A percentile compares a stretch with the other conserved stretches of the same genome.
phyloP scores from a whole-genome alignment of 2,113 vertebrate genomes.

The Climacteris rufus region DNA sequence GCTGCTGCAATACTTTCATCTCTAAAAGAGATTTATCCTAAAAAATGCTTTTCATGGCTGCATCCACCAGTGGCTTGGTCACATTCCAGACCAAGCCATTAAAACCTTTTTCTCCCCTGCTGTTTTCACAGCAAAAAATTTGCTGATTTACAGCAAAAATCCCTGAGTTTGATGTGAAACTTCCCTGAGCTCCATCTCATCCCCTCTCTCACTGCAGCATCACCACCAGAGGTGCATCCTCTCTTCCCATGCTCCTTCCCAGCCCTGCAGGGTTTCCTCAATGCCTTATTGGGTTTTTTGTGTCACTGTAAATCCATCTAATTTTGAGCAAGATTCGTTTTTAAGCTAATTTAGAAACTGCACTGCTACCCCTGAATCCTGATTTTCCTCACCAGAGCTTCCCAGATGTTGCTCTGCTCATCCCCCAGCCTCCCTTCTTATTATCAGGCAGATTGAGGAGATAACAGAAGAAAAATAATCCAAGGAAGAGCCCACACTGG shows the following conservation, averaged over 20 bases:
- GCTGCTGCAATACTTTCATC: no score
- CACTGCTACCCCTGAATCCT: not conserved
- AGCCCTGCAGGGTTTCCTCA: not conserved
- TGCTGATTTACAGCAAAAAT: not conserved
- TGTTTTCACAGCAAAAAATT: not conserved
- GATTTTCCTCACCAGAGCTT: not conserved
- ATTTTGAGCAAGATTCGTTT: not conserved
- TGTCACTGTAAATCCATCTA: not conserved
- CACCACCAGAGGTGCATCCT: no score
- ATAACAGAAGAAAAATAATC: not conserved
- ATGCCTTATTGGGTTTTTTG: not conserved
- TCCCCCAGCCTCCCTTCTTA: not conserved
- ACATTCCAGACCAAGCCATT: not conserved
- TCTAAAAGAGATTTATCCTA: not conserved
- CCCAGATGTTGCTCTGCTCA: not conserved
- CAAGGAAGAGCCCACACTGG: not conserved
- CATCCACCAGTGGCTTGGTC: no score
- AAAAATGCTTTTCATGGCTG: not conserved
- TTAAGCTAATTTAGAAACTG: not conserved
- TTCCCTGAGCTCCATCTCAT: not conserved
- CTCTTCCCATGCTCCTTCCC: fast-evolving
- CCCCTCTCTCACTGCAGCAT: not conserved
- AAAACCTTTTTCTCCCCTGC: not conserved
- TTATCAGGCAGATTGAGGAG: not conserved
- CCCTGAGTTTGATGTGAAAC: not conserved